A percentile compares a stretch with the other conserved stretches of the same genome.
These are phyloP conservation scores for Nannospalax galili DNA, from an alignment of 2,113 vertebrate species.

Conservation along the genomic window DNA sequence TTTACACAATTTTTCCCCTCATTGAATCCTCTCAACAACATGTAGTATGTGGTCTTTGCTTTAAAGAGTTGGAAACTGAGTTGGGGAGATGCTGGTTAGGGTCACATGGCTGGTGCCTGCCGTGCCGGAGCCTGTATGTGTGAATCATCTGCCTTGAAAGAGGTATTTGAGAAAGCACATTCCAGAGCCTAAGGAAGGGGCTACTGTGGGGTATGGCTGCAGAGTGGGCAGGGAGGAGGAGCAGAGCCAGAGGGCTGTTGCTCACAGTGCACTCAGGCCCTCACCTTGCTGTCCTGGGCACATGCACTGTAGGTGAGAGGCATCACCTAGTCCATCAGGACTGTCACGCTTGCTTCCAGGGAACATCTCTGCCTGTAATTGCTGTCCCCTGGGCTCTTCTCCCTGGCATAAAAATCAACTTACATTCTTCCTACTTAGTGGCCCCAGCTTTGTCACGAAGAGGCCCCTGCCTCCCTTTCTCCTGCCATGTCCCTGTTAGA, in stretches of 20 bases:
- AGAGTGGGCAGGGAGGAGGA: not conserved
- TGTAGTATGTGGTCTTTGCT: fast-evolving
- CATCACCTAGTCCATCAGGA: not conserved
- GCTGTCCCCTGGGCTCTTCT: not conserved
- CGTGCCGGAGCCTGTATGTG: not conserved
- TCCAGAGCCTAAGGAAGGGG: fast-evolving
- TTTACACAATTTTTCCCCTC: not conserved
- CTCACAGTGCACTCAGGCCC: fast-evolving
- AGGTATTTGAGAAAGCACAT: not conserved
- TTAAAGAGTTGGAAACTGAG: not conserved
- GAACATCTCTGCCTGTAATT: not conserved
- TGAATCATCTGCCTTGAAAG: not conserved
- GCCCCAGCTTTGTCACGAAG: not conserved
- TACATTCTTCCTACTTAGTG: not conserved
- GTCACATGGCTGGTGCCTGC: not conserved
- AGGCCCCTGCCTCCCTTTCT: not conserved
- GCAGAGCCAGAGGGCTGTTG: not conserved
- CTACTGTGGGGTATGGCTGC: fast-evolving
- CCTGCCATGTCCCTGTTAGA: fast-evolving
- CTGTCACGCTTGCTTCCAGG: fast-evolving
- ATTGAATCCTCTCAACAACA: too few species aligned
- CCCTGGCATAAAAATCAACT: not conserved
- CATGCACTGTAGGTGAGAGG: not conserved
- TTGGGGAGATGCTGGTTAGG: too few species aligned
- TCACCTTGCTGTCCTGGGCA: not conserved